These are phyloP conservation scores for Cliona cf. orientalis DNA, from an alignment of 37 sponge, comb jelly and placozoan species.

Conservation along the genomic window DNA sequence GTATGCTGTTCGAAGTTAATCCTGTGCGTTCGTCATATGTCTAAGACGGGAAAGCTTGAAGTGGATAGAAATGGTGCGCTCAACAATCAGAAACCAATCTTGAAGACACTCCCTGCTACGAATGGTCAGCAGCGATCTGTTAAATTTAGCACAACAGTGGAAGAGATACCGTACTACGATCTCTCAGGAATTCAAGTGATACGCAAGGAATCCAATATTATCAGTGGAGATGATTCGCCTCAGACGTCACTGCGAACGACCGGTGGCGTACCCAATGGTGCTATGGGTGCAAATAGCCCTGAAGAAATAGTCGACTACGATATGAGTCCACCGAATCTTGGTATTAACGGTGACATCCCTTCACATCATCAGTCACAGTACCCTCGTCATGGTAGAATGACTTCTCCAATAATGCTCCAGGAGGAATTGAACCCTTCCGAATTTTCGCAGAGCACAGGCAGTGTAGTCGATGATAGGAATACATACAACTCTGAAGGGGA, in stretches of 20 bases:
- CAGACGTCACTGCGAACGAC: background rate
- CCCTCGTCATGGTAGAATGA: background rate
- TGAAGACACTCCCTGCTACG: background rate
- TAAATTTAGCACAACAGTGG: background rate
- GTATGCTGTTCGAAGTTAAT: background rate
- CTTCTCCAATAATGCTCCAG: background rate
- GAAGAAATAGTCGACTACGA: background rate
- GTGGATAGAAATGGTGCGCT: background rate
- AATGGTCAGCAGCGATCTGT: background rate
- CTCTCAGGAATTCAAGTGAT: background rate
- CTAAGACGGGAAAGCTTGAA: background rate
- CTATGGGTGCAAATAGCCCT: background rate
- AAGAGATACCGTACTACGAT: background rate
- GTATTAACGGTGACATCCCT: too few relatives aligned
- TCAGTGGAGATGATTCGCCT: background rate
- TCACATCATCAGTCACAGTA: too few relatives aligned
- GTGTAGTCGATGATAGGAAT: background rate
- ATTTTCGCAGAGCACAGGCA: background rate
- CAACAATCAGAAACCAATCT: background rate
- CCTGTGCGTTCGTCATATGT: background rate
- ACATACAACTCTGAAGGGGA: background rate
- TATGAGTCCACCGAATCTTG: too few relatives aligned
- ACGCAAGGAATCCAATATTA: background rate
- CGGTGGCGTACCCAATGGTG: too few relatives aligned
- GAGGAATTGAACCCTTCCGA: background rate